These are phyloP conservation scores for Phacellophora camtschatica DNA, from an alignment of 30 jellyfish, hydroid and myxozoan genomes.

Conservation along the genomic window DNA sequence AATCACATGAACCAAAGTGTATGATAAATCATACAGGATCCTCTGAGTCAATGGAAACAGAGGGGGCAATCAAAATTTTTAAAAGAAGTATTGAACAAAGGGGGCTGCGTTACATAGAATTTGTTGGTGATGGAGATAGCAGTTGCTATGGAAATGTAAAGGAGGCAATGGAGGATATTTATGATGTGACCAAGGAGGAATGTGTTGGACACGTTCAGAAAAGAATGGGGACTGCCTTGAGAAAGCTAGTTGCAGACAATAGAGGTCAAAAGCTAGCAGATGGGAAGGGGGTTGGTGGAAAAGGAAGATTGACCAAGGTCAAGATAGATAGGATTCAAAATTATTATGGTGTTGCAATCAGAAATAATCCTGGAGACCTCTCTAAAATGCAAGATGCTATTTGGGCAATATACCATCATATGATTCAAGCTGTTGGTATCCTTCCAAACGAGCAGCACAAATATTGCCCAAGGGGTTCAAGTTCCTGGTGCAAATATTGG, in stretches of 20 bases:
- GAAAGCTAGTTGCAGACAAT: neutral
- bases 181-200: constrained; percentile 10
- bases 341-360: constrained; percentile 38
- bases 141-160: constrained; percentile 39
- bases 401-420: constrained; percentile 24
- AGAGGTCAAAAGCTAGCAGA: constrained; percentile 1
- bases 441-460: constrained; percentile 1
- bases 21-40: constrained; percentile 33
- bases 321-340: constrained; percentile 9
- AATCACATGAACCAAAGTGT: constrained; percentile 8
- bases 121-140: constrained; percentile 56
- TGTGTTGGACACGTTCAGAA: constrained; percentile 46
- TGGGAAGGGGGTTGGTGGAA: constrained; percentile 46
- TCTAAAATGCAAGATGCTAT: constrained; percentile 34
- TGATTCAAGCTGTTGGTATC: neutral
- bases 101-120: neutral
- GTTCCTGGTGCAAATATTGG: constrained; percentile 39
- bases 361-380: neutral
- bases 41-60: constrained; percentile 27
- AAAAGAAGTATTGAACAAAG: neutral
- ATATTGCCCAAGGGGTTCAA: constrained; percentile 25
- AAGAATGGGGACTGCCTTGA: constrained; percentile 14
- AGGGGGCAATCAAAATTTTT: constrained; percentile 30
- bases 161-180: constrained; percentile 12
- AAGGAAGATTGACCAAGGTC: constrained; percentile 10